Evolutionary conservation across 1,140 invertebrate genomes (phyloP), one percentile per base, ranked within the genome.

Genomic region (Zaprionus inermis): DNA sequence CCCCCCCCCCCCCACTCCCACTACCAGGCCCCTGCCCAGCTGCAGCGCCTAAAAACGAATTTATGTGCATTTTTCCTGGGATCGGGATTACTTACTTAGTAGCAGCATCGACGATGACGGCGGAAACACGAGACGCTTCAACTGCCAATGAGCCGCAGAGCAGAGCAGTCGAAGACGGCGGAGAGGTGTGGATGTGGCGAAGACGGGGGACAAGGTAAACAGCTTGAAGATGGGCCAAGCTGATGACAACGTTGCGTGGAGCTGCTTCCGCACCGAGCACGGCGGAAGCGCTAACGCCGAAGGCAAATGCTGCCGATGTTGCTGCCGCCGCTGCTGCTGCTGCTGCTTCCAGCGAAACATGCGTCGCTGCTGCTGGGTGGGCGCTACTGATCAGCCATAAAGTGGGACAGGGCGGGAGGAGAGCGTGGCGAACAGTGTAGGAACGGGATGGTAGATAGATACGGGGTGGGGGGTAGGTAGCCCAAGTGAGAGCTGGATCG

Each of bases 101-200:
- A 69, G 72, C 44, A 34, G 38, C 22, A 28, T 22, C 18, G 36
- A 59, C 12, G 61, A 24, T 18, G 46, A 7, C 49, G 60, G 69
- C 75, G 83, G 83, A 86, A 83, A 82, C 66, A 88, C 83, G 83
- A 86, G 83, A 86, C 83, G 79, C 72, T 83, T 79, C 68, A 74
- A 88, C 71, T 86, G 79, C 77, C 83, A 86, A 88, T 86, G 83
- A 88, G 82, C 79, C 82, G 72, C 71, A 79, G 38, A 78, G 76
- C 12, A 18, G 32, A 6, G 22, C 12, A 24, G 32, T n/a, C 24
- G 32, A 7, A 0, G 28, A 24, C 14, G 7, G 28, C 9, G 36
- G 41, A 18, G 22, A 10, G 20, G n/a, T 46, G 41, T 18, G 30
- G 12, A 12, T 44, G 36, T 12, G 20, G 24, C 11, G 6, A 3